These are phyloP conservation scores for Nymphalis urticae DNA, from an alignment of 2,888 invertebrate species.

Conservation along the genomic window DNA sequence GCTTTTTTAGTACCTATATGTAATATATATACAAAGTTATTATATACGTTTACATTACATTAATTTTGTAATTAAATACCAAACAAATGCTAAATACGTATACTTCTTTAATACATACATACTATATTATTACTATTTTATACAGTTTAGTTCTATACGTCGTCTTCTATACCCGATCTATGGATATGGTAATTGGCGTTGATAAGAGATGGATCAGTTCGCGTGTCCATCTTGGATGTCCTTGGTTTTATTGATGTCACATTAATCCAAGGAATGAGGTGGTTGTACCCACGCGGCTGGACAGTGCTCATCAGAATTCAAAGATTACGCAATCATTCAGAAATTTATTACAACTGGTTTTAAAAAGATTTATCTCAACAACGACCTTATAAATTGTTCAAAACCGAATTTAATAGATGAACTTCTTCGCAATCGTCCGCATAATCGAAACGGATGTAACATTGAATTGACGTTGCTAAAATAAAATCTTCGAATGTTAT, in stretches of 20 bases:
- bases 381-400: constrained; percentile 49
- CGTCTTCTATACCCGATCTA: no score
- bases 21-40: no score
- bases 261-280: constrained; percentile 51
- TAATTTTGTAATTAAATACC: no score
- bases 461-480: constrained; percentile 13
- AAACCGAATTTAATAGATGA: constrained; percentile 35
- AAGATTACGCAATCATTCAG: constrained; percentile 58
- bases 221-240: constrained; percentile 44
- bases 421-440: constrained; percentile 27
- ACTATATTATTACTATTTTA: no score
- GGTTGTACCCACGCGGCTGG: constrained; percentile 58
- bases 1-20: no score
- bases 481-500: constrained; percentile 13
- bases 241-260: constrained; percentile 68
- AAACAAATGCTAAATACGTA: no score
- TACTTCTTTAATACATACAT: no score
- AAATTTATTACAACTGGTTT: constrained; percentile 59
- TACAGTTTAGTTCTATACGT: no score
- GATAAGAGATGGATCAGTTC: constrained; percentile 7
- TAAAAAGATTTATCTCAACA: constrained; percentile 52
- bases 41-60: no score
- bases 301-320: constrained; percentile 51
- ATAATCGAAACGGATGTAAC: constrained; percentile 15
- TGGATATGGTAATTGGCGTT: constrained; percentile 6